Conservation (phyloP, 2,888 invertebrate species). For the Choreutis nemorana region DNA sequence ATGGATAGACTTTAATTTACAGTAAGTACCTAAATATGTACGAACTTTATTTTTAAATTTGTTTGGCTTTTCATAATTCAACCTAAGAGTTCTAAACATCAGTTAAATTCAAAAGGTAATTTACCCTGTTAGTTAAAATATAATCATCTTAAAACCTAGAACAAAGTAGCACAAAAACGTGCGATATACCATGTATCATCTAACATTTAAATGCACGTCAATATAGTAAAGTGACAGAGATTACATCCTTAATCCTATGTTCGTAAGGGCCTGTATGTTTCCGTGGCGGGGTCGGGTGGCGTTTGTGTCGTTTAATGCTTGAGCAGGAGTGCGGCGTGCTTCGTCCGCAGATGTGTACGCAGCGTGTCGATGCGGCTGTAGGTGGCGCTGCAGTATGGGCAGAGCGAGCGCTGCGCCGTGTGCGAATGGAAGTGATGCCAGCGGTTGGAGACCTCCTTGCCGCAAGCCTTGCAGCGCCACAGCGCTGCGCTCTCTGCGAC, state of each 20-base stretch:
- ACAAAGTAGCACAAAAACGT: slow-evolving; percentile 50
- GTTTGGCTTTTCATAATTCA: too few species aligned
- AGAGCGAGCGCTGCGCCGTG: slow-evolving; percentile 79
- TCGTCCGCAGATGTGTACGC: slow-evolving; percentile 80
- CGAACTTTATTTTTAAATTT: too few species aligned
- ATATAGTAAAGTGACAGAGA: too few species aligned
- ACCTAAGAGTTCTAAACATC: too few species aligned
- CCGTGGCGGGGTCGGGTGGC: slow-evolving; percentile 15
- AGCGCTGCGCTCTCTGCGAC: slow-evolving; percentile 74
- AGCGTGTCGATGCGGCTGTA: slow-evolving; percentile 90
- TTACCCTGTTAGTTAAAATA: slow-evolving; percentile 59
- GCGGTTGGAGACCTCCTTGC: slow-evolving; percentile 86
- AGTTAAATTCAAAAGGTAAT: too few species aligned
- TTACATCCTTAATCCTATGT: too few species aligned
- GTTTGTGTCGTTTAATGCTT: slow-evolving; percentile 34
- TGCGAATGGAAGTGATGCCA: slow-evolving; percentile 91
- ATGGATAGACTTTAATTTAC: too few species aligned
- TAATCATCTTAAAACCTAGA: slow-evolving; percentile 36
- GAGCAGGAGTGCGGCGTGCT: slow-evolving; percentile 68
- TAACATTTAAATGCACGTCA: slow-evolving; percentile 24
- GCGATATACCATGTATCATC: slow-evolving; percentile 26
- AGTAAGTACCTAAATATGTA: too few species aligned
- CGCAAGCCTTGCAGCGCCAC: slow-evolving; percentile 84
- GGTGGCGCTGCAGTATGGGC: slow-evolving; percentile 86
- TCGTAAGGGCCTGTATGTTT: not conserved